These are phyloP conservation scores for Morphnarchus princeps DNA, from an alignment of 2,113 vertebrate species.

Conservation along the genomic window DNA sequence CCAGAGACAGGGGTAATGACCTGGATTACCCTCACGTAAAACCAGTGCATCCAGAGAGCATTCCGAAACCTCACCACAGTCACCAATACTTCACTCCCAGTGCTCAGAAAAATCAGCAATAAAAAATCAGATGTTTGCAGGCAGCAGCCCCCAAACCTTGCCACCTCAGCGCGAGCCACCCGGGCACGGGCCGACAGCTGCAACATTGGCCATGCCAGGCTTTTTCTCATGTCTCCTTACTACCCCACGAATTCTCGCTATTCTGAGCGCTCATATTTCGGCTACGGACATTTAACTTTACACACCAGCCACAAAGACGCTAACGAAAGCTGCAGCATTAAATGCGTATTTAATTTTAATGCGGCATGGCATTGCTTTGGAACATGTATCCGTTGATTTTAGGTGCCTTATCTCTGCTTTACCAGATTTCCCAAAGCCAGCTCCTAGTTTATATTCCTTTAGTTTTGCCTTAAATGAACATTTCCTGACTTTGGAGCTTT, in stretches of 20 bases:
- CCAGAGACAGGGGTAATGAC: neutral
- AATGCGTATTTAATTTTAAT: neutral
- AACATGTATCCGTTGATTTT: accelerated
- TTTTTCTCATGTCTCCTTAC: neutral
- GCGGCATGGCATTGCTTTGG: neutral
- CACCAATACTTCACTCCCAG: accelerated
- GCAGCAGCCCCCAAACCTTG: neutral
- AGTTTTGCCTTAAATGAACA: neutral
- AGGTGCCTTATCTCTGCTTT: neutral
- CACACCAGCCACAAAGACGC: neutral
- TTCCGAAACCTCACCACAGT: neutral
- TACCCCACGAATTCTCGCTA: accelerated
- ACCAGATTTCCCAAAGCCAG: neutral
- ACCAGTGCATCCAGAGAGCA: neutral
- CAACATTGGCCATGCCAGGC: accelerated
- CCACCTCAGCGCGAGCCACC: neutral
- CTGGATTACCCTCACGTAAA: neutral
- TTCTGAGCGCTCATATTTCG: accelerated
- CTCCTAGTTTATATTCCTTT: neutral
- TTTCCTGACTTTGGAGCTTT: neutral
- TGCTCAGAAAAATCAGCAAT: accelerated
- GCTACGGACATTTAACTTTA: neutral
- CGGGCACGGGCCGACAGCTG: accelerated
- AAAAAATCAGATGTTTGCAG: neutral
- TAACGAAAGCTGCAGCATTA: neutral